These are phyloP conservation scores for Drosophila subpulchrella DNA, from an alignment of 1,140 invertebrate species.

Conservation along the genomic window DNA sequence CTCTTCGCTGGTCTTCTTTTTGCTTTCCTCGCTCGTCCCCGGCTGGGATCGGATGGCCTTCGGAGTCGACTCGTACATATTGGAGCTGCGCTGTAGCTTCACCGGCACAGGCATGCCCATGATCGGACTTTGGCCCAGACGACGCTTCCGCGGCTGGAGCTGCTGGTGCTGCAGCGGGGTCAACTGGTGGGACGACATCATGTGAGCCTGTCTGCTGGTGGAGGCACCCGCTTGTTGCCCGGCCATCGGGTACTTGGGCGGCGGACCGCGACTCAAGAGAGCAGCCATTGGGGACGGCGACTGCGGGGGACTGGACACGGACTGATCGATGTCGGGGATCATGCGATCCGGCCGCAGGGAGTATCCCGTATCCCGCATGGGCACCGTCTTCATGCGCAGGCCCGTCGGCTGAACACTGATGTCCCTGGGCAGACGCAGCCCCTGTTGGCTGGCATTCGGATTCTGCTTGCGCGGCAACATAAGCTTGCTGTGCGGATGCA, in stretches of 20 bases:
- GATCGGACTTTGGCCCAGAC: constrained; percentile 17
- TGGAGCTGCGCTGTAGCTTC: constrained; percentile 64
- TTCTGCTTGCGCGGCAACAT: constrained; percentile 65
- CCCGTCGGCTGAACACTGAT: constrained; percentile 52
- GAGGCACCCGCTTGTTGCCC: constrained; percentile 26
- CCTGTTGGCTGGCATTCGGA: constrained; percentile 2
- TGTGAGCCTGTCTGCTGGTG: constrained; percentile 61
- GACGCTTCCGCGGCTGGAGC: constrained; percentile 51
- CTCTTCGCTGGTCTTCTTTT: constrained; percentile 25
- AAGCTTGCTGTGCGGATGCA: constrained; percentile 63
- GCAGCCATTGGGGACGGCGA: constrained; percentile 45
- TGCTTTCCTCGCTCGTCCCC: constrained; percentile 8
- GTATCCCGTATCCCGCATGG: constrained; percentile 68
- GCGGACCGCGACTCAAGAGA: constrained; percentile 30
- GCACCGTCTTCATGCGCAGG: constrained; percentile 62
- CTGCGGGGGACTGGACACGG: constrained; percentile 58
- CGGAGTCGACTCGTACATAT: constrained; percentile 12
- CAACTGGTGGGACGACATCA: constrained; percentile 36
- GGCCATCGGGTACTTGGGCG: constrained; percentile 33
- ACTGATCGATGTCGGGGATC: constrained; percentile 65
- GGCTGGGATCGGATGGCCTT: not conserved
- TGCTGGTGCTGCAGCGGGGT: constrained; percentile 41
- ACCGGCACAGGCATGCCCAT: constrained; percentile 48
- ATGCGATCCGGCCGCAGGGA: constrained; percentile 67
- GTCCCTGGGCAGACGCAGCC: constrained; percentile 53